These are phyloP conservation scores for Chlorocebus sabaeus DNA, from an alignment of 2,113 vertebrate species.

Conservation along the genomic window DNA sequence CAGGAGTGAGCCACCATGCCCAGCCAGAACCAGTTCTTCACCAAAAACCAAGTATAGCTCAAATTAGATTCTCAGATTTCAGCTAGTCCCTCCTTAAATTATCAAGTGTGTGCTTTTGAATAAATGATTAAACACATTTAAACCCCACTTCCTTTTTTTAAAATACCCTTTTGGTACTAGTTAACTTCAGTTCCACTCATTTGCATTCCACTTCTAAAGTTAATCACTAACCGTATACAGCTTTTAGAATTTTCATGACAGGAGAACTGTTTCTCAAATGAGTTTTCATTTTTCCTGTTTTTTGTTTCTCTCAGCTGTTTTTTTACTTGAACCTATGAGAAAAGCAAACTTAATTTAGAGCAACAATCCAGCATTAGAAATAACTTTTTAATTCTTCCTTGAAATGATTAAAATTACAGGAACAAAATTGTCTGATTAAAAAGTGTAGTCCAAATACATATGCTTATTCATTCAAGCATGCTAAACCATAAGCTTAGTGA, in stretches of 20 bases:
- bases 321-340: slow-evolving; percentile 81
- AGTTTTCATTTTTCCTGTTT: slow-evolving; percentile 70
- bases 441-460: slow-evolving; percentile 2
- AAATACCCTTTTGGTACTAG: not conserved
- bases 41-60: not conserved
- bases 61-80: slow-evolving; percentile 41
- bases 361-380: slow-evolving; percentile 11
- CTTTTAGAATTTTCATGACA: slow-evolving; percentile 67
- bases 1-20: too few relatives aligned
- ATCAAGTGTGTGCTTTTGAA: slow-evolving; percentile 11
- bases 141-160: not conserved
- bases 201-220: not conserved
- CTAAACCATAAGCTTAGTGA: not conserved
- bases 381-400: not conserved
- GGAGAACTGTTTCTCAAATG: slow-evolving; percentile 73
- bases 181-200: not conserved
- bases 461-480: not conserved
- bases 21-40: not conserved
- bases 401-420: not conserved
- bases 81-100: not conserved
- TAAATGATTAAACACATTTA: slow-evolving; percentile 10
- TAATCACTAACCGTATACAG: slow-evolving; percentile 78
- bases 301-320: slow-evolving; percentile 73
- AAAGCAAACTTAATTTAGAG: slow-evolving; percentile 63
- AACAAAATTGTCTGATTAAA: not conserved